Evolutionary conservation across 2,113 vertebrate species (phyloP).

Genomic region (Gallinago paraguaiae): DNA sequence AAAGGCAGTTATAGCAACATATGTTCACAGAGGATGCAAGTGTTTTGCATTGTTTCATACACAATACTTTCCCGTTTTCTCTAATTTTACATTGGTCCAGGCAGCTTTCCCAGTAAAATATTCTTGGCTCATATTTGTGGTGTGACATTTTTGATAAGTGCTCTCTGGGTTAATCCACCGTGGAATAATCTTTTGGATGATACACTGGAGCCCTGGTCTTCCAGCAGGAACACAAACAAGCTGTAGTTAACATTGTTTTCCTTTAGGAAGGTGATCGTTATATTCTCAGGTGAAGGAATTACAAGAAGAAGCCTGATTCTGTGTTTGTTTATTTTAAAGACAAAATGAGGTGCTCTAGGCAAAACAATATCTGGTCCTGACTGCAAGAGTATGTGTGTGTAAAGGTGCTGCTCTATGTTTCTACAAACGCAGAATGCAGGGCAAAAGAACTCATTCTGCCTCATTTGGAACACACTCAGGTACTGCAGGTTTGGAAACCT

Average conservation of each 20-base stretch:
- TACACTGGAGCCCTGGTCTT: not conserved
- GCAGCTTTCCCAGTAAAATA: not conserved
- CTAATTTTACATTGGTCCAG: not conserved
- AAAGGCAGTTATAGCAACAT: not conserved
- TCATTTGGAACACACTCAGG: not conserved
- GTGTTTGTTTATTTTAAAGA: not conserved
- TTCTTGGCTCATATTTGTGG: slow-evolving; percentile 6
- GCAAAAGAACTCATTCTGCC: not conserved
- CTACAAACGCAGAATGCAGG: not conserved
- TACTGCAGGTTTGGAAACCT: not conserved
- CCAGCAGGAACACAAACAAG: not conserved
- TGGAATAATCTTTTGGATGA: slow-evolving; percentile 41
- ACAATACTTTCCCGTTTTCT: not conserved
- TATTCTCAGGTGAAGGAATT: not conserved
- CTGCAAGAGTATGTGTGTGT: not conserved
- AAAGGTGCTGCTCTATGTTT: not conserved
- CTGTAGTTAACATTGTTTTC: not conserved
- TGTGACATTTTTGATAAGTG: slow-evolving; percentile 28
- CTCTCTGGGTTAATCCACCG: slow-evolving; percentile 25
- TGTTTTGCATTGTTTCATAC: not conserved
- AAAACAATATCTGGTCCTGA: not conserved
- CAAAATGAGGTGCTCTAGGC: not conserved
- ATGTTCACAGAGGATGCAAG: not conserved
- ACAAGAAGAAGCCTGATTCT: not conserved
- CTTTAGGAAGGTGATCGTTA: not conserved